Evolutionary conservation across 2,888 invertebrate genomes (phyloP).

Genomic region (Cacoxenus indagator): DNA sequence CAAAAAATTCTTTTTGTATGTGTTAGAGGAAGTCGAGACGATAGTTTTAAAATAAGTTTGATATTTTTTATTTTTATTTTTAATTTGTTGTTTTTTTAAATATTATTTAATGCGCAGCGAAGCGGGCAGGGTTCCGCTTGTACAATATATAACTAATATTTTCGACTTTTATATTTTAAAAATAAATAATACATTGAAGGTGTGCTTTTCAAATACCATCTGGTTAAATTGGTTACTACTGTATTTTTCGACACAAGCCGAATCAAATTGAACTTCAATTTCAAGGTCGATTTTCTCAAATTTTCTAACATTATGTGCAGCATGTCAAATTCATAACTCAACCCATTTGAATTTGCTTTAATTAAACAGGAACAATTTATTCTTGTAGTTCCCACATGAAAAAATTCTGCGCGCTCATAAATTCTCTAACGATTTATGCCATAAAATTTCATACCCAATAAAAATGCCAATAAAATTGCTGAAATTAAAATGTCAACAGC

Average conservation of each 20-base stretch:
- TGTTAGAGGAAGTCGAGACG: no score
- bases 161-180: no score
- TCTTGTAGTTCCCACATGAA: neutral
- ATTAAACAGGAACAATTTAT: neutral
- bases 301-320: neutral
- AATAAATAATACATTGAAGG: no score
- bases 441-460: neutral
- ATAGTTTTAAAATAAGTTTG: no score
- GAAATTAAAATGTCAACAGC: slow-evolving; percentile 58
- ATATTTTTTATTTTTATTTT: no score
- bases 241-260: neutral
- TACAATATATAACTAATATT: no score
- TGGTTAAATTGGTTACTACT: neutral
- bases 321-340: neutral
- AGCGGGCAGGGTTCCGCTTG: no score
- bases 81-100: no score
- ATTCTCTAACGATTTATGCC: slow-evolving; percentile 11
- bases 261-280: neutral
- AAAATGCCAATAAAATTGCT: neutral
- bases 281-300: neutral
- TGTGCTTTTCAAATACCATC: neutral
- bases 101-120: no score
- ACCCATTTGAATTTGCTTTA: neutral
- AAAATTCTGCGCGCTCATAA: slow-evolving; percentile 1
- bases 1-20: no score